Percentiles rank a stretch among this genome's conserved stretches.
These are phyloP conservation scores for Onychostruthus taczanowskii DNA, from an alignment of 2,113 vertebrate species.

Conservation along the genomic window DNA sequence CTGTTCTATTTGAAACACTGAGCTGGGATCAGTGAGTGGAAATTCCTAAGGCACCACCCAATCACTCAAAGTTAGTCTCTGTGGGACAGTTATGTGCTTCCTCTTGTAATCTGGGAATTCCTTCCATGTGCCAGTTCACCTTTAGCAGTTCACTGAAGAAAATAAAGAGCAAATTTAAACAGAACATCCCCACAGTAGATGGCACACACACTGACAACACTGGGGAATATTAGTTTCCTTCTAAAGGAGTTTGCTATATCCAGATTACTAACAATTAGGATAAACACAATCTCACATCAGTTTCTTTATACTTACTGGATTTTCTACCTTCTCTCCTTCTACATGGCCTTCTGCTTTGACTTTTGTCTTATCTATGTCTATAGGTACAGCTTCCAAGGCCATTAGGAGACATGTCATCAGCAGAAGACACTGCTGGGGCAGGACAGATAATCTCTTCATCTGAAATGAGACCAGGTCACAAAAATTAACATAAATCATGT, in stretches of 20 bases:
- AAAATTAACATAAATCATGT: neutral
- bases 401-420: slow-evolving; percentile 75
- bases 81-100: neutral
- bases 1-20: neutral
- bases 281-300: neutral
- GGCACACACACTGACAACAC: neutral
- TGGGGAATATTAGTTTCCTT: neutral
- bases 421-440: slow-evolving; percentile 65
- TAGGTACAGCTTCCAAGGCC: slow-evolving; percentile 83
- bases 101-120: neutral
- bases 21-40: neutral
- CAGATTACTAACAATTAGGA: neutral
- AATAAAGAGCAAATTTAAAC: neutral
- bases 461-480: slow-evolving; percentile 65
- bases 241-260: neutral
- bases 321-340: slow-evolving; percentile 80
- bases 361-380: slow-evolving; percentile 93
- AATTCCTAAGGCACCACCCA: neutral
- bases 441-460: slow-evolving; percentile 77
- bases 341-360: slow-evolving; percentile 74
- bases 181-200: neutral
- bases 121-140: neutral
- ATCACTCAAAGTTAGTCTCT: neutral
- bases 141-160: neutral
- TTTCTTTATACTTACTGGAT: slow-evolving; percentile 79